Evolutionary conservation across 2,888 invertebrate species (phyloP), one percentile per base, ranked within the genome.

Genomic region (Cephus pygmeus): DNA sequence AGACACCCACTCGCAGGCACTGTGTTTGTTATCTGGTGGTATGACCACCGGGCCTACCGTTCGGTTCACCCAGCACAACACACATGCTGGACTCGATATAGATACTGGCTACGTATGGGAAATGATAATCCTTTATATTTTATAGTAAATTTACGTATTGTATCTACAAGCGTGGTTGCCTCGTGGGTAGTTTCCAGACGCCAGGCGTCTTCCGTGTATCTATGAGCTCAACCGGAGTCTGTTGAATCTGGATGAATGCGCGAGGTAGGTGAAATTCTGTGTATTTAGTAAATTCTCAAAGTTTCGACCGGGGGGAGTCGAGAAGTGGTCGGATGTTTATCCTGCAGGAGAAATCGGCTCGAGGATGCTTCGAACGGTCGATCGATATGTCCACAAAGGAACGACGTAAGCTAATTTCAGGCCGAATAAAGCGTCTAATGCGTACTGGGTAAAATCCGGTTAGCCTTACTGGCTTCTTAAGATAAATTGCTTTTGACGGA

Each of bases 401-500:
- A 56, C 23, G 23, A 23, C 71, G 84, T 85, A 85, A 87, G 85
- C 87, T 88, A 87, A 88, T 89, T 88, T 87, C 84, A 84, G 87
- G 83, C 83, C 84, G 87, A 85, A 88, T 89, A 86, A 87, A 88
- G 86, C 85, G 84, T 82, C 85, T 86, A 87, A 85, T 87, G 83
- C 69, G 56, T 76, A 56, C 69, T 83, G 68, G 82, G 80, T 83
- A 83, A 89, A 89, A 89, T 89, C 89, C 89, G 88, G 89, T 89
- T 89, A 89, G 85, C 84, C 85, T 85, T 81, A 81, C 79, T 35
- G 79, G 82, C 85, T 87, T 85, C 87, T 87, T 85, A 86, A 88
- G 89, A 90, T 89, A 90, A 90, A 90, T 89, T 90, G 88, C 85
- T 88, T 87, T 87, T 85, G 85, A 84, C 83, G 83, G 83, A 88